Conservation (phyloP, 2,113 vertebrate species). For the Euleptes europaea region DNA sequence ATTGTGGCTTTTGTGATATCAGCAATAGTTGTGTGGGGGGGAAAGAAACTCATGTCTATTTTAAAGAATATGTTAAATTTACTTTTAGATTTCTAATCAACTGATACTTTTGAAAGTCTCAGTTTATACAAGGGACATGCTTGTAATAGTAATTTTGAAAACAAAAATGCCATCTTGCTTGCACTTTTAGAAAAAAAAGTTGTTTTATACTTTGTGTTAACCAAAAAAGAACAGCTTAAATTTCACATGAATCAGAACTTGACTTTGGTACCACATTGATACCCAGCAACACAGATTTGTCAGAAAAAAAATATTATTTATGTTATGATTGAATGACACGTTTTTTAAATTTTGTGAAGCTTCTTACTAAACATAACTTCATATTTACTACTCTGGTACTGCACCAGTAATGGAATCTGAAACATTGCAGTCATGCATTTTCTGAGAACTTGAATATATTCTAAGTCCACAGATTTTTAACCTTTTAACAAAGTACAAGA, state of each 20-base stretch:
- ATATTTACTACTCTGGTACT: not conserved
- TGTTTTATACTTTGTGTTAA: not conserved
- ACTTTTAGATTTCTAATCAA: not conserved
- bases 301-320: constrained; percentile 5
- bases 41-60: not conserved
- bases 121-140: constrained; percentile 7
- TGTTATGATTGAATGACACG: not conserved
- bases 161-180: not conserved
- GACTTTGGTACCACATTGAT: not conserved
- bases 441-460: not conserved
- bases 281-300: not conserved
- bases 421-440: not conserved
- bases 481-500: too few relatives aligned
- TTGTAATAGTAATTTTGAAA: not conserved
- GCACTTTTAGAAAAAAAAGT: not conserved
- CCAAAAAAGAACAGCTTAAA: not conserved
- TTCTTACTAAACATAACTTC: not conserved
- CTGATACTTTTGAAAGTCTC: not conserved
- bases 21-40: not conserved
- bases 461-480: too few relatives aligned
- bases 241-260: not conserved
- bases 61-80: not conserved
- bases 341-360: not conserved
- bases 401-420: not conserved
- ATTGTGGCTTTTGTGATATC: not conserved